A percentile compares a stretch with the other conserved stretches of the same genome.
These are phyloP conservation scores for Dolichomitus sp. DNA, from an alignment of 2,888 invertebrate species.

Conservation along the genomic window DNA sequence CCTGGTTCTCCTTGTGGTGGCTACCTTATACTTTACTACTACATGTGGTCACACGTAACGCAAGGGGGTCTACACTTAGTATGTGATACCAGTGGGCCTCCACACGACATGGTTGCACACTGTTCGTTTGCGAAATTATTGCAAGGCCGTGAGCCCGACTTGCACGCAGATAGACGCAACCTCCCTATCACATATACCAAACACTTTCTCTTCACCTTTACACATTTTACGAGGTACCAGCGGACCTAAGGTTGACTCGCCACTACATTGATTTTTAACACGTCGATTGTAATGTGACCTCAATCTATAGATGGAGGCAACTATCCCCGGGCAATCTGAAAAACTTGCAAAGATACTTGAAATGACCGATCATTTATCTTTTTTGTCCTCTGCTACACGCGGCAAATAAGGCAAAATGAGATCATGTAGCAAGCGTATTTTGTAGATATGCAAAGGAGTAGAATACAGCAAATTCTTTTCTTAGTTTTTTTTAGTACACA, in stretches of 20 bases:
- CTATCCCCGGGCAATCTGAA: not conserved
- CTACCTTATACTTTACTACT: constrained; percentile 33
- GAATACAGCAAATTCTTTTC: too few relatives aligned
- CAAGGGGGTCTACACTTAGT: not conserved
- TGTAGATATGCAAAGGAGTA: too few relatives aligned
- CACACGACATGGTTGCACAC: constrained; percentile 7
- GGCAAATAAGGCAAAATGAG: not conserved
- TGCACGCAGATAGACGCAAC: constrained; percentile 7
- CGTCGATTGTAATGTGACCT: constrained; percentile 46
- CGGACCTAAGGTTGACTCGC: constrained; percentile 24
- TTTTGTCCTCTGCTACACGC: not conserved
- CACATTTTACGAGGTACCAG: constrained; percentile 43
- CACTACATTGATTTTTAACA: constrained; percentile 44
- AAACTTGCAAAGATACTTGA: constrained; percentile 3
- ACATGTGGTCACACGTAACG: constrained; percentile 37
- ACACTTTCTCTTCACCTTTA: not conserved
- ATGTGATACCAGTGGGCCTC: not conserved
- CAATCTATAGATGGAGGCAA: constrained; percentile 11
- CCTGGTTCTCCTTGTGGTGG: not conserved
- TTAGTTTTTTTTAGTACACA: too few relatives aligned
- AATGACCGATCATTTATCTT: not conserved
- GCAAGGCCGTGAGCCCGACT: not conserved
- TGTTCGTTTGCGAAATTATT: constrained; percentile 1
- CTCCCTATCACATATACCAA: not conserved
- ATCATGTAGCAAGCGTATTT: too few relatives aligned